Evolutionary conservation across 2,888 invertebrate genomes (phyloP), one percentile per base, ranked within the genome.

Genomic region (Macropis europaea): DNA sequence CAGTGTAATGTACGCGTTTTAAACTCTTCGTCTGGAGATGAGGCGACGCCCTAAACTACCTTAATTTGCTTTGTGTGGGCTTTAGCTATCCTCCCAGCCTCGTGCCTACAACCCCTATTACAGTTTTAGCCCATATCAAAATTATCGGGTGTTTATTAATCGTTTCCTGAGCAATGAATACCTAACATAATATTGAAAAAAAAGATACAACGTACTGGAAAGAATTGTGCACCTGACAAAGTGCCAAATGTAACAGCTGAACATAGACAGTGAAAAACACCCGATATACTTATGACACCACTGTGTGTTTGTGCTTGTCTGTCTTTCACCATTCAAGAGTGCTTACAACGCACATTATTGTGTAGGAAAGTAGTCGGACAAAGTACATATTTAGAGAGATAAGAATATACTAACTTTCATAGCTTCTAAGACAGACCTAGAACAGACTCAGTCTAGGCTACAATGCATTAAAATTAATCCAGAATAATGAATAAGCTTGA

Each of bases 251-350:
- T 53, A 66, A 53, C 53, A 4, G 36, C 45, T 53, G 19, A 63
- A 75, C 59, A 73, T 34, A 56, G 71, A 69, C 59, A 53, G 47
- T 52, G 57, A 69, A 80, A 81, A 90, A 90, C 89, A 90, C 90
- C 89, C 89, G 89, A 89, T 89, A 89, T 81, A 84, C 81, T 87
- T 84, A 86, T 88, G 86, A 89, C 88, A 82, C 84, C 86, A 88
- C 88, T 89, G 88, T 81, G 87, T 88, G 86, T 89, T 89, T 89
- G 88, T 89, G 88, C 89, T 89, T 88, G 89, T 90, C 89, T 90
- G 89, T 90, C 89, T 86, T 82, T 82, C 60, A 76, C 85, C 78
- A 68, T 73, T 81, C 52, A 76, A 75, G 38, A 63, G 75, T 78
- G 73, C 73, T 64, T 43, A 42, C 42, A 73, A 59, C 13, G 72